Conservation (phyloP, 2,888 invertebrate species). For the Metopia argyrocephala region DNA sequence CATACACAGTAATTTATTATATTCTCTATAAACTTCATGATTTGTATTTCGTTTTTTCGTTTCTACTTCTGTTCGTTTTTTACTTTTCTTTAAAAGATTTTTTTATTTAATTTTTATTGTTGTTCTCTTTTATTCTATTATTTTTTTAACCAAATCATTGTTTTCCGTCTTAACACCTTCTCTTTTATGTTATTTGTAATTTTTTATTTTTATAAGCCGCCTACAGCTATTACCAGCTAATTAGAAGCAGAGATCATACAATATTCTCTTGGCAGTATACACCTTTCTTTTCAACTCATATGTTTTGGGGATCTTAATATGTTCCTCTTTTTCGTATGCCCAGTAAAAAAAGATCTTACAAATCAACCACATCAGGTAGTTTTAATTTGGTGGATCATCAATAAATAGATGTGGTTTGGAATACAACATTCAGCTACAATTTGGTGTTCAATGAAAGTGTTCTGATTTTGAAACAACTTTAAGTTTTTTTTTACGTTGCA, state of each 20-base stretch:
- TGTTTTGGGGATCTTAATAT: no score
- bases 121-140: constrained; percentile 8
- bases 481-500: no score
- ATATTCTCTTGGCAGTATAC: no score
- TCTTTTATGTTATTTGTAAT: not conserved
- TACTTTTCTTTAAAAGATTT: constrained; percentile 31
- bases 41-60: constrained; percentile 6
- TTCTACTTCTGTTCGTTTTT: constrained; percentile 6
- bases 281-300: no score
- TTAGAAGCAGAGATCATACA: not conserved
- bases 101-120: constrained; percentile 19
- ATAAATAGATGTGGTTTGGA: no score
- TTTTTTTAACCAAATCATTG: constrained; percentile 47
- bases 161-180: constrained; percentile 55
- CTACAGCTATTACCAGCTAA: not conserved
- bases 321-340: no score
- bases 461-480: no score
- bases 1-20: constrained; percentile 43
- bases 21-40: not conserved
- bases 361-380: no score
- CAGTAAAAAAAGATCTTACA: no score
- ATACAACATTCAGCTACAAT: no score
- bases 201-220: constrained; percentile 24
- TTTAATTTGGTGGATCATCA: no score
- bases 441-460: no score